Evolutionary conservation across 2,797 vertebrate species (phyloP).

Genomic region (Myotis pilosus): DNA sequence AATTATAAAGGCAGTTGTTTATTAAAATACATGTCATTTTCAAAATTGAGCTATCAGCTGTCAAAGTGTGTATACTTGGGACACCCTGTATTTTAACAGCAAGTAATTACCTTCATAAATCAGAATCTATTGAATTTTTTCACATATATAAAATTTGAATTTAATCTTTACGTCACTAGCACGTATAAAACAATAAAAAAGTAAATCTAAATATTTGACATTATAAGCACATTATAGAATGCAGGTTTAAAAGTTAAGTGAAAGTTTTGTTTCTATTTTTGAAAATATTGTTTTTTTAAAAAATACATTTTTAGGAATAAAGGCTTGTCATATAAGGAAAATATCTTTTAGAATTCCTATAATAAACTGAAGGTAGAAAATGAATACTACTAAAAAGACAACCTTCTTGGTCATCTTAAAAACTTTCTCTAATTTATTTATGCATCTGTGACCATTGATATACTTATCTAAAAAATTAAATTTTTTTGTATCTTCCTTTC

Average conservation of each 20-base stretch:
- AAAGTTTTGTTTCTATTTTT: background rate
- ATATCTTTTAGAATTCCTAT: slow-evolving; percentile 10
- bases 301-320: background rate
- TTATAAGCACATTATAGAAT: background rate
- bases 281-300: background rate
- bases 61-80: too few relatives aligned
- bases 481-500: background rate
- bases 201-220: background rate
- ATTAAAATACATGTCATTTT: too few relatives aligned
- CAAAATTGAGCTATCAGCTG: too few relatives aligned
- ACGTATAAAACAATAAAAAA: slow-evolving; percentile 34
- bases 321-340: background rate
- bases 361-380: background rate
- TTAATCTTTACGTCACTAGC: background rate
- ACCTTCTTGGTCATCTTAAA: background rate
- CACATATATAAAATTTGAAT: background rate
- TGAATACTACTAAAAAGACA: slow-evolving; percentile 10
- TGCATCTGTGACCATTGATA: background rate
- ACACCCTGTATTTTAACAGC: background rate
- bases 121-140: background rate
- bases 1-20: too few relatives aligned
- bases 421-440: background rate
- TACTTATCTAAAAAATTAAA: background rate
- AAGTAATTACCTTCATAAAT: slow-evolving; percentile 48
- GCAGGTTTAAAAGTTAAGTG: background rate